These are phyloP conservation scores for Tuberolachnus salignus DNA, from an alignment of 2,888 invertebrate species.

Conservation along the genomic window DNA sequence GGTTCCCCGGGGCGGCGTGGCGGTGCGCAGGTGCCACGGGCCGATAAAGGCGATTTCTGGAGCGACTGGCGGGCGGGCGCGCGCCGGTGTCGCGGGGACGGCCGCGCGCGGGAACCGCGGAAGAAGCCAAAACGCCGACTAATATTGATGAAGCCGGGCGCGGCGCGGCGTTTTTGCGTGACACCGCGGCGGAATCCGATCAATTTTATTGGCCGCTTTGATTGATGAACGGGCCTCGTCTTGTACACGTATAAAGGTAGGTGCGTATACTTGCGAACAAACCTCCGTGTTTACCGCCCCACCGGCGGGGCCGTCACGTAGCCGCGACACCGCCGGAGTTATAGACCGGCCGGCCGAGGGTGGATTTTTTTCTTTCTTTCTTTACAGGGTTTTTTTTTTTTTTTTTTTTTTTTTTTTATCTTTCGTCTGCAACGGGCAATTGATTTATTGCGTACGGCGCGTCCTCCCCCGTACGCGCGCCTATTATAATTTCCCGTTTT, in stretches of 20 bases:
- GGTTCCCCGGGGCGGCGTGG: too few species aligned
- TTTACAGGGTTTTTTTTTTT: neutral
- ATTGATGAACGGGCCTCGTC: conserved; percentile 44
- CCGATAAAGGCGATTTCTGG: neutral
- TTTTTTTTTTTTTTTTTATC: conserved; percentile 31
- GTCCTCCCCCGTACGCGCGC: neutral
- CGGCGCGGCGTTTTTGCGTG: conserved; percentile 28
- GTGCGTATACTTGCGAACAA: neutral
- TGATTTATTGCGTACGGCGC: conserved; percentile 42
- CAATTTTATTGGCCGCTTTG: conserved; percentile 38
- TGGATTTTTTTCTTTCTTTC: neutral
- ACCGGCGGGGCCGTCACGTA: too few species aligned
- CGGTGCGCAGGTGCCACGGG: neutral
- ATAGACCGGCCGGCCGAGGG: conserved; percentile 18
- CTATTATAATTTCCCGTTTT: conserved; percentile 18
- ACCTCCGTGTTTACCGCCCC: conserved; percentile 16
- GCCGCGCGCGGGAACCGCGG: neutral
- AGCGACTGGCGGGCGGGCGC: neutral
- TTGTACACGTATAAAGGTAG: neutral
- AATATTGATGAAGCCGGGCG: conserved; percentile 35
- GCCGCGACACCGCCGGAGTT: neutral
- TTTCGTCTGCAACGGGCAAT: conserved; percentile 44
- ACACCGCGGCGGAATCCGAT: conserved; percentile 44
- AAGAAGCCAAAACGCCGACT: conserved; percentile 28
- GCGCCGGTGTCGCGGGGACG: neutral